phyloP scores from a whole-genome alignment of 2,113 vertebrate genomes.

The Myrmecophaga tridactyla region DNA sequence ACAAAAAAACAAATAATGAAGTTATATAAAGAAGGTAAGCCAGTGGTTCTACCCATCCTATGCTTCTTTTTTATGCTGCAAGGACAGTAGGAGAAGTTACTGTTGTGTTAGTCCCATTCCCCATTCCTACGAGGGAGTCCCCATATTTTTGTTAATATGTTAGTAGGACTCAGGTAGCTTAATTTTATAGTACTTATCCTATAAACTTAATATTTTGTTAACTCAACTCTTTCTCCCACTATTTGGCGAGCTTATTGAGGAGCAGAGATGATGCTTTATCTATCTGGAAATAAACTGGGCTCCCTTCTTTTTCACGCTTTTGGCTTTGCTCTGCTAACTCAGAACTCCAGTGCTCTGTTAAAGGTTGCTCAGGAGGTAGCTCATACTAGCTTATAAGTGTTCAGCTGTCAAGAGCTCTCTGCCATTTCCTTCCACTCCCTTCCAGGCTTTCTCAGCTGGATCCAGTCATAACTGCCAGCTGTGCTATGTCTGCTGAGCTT shows the following conservation, averaged over 20 bases:
- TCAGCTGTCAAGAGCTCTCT: neutral
- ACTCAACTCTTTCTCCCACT: neutral
- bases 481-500: neutral
- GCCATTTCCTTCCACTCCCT: neutral
- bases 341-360: neutral
- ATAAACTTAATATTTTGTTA: neutral
- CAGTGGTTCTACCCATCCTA: neutral
- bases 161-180: neutral
- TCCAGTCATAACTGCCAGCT: neutral
- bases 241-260: neutral
- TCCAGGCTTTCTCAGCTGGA: neutral
- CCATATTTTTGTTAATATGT: neutral
- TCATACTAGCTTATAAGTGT: neutral
- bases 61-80: neutral
- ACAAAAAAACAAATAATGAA: fast-evolving
- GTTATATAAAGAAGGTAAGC: neutral
- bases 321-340: neutral
- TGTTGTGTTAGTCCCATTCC: neutral
- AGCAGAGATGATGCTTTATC: neutral
- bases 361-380: neutral
- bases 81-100: neutral
- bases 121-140: neutral
- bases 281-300: neutral
- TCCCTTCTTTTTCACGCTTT: neutral
- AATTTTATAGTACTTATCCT: neutral